Percentiles rank a stretch among this genome's conserved stretches.
phyloP scores from a whole-genome alignment of 2,888 invertebrate species.

The Operophtera brumata region DNA sequence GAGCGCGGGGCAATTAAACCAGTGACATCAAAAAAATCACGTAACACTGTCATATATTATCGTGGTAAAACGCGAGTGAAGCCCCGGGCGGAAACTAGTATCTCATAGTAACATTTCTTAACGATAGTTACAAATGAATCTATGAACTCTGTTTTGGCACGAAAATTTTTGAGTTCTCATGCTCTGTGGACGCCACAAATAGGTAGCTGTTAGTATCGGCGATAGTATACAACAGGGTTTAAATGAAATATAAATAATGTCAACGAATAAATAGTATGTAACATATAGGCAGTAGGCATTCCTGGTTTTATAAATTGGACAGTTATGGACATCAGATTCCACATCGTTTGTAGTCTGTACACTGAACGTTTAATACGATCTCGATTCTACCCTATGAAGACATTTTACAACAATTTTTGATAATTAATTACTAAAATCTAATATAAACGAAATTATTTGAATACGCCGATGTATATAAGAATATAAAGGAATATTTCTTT shows the following conservation, averaged over 20 bases:
- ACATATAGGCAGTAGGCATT: background rate
- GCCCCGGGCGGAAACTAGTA: too few species aligned
- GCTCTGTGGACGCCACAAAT: background rate
- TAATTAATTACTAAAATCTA: background rate
- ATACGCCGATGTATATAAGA: slow-evolving; percentile 5
- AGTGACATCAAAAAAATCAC: too few species aligned
- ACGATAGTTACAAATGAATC: background rate
- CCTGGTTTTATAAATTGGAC: background rate
- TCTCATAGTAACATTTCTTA: too few species aligned
- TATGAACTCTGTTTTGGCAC: background rate
- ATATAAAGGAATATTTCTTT: slow-evolving; percentile 3
- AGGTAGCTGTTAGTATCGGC: background rate
- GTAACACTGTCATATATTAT: too few species aligned
- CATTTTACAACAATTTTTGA: background rate
- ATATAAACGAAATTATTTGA: background rate
- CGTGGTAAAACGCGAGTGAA: too few species aligned
- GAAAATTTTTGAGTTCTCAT: background rate
- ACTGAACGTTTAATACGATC: background rate
- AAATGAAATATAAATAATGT: background rate
- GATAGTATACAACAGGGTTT: slow-evolving; percentile 2
- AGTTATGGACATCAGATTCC: too few species aligned
- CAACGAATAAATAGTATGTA: background rate
- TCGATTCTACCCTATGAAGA: background rate
- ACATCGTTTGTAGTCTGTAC: too few species aligned
- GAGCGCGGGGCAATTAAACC: background rate